phyloP scores from a whole-genome alignment of 2,113 vertebrate genomes.

The Petrocephalus microphthalmus region DNA sequence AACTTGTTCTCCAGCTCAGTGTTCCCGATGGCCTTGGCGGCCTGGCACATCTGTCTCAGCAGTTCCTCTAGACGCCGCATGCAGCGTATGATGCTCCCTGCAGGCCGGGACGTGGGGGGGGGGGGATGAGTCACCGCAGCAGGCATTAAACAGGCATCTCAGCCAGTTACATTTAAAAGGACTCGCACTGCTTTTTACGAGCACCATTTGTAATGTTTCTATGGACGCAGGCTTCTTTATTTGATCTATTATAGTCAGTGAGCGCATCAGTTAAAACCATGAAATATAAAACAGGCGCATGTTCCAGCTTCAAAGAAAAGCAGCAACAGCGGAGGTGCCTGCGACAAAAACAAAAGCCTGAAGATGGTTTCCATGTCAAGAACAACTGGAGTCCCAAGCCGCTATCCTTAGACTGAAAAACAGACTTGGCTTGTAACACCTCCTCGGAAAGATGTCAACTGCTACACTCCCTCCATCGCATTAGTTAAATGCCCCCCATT shows the following conservation, averaged over 20 bases:
- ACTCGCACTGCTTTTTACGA: not conserved
- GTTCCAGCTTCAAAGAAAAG: not conserved
- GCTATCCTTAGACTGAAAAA: not conserved
- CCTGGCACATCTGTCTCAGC: constrained; percentile 93
- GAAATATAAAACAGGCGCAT: not conserved
- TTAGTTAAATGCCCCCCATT: not conserved
- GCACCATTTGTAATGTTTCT: not conserved
- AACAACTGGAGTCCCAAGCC: not conserved
- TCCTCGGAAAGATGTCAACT: not conserved
- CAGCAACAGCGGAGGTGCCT: not conserved
- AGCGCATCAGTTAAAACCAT: not conserved
- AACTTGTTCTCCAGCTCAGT: constrained; percentile 98
- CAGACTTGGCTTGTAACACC: not conserved
- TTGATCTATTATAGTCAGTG: not conserved
- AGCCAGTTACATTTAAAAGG: not conserved
- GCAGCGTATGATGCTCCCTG: constrained; percentile 95
- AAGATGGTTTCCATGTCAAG: not conserved
- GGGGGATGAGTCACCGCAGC: constrained; percentile 6
- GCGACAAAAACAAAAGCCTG: not conserved
- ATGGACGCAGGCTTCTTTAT: not conserved
- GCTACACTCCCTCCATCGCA: not conserved
- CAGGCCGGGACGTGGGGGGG: not conserved
- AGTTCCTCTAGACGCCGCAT: constrained; percentile 91
- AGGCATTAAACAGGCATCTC: not conserved
- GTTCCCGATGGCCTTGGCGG: constrained; percentile 96